Evolutionary conservation across 1,140 invertebrate genomes (phyloP).

Genomic region (Diprion similis): DNA sequence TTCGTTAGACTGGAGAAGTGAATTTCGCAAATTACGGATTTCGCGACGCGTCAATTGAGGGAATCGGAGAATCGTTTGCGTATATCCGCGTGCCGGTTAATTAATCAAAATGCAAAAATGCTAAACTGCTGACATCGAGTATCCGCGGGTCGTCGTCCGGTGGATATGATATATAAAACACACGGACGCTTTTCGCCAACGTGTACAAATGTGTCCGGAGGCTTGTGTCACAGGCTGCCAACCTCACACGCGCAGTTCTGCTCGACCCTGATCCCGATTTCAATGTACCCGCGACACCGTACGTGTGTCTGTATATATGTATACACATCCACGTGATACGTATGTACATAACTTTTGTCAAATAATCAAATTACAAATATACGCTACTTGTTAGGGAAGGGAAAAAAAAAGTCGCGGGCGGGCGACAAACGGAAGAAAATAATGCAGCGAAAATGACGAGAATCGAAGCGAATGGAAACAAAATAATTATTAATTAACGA

Average conservation of each 20-base stretch:
- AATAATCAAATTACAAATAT: not conserved
- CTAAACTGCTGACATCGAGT: not conserved
- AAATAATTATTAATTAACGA: conserved; percentile 15
- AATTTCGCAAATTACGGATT: too few relatives aligned
- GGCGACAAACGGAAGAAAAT: conserved; percentile 12
- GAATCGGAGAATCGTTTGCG: not conserved
- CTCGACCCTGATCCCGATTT: not conserved
- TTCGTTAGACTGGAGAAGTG: too few relatives aligned
- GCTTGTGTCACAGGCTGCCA: not conserved
- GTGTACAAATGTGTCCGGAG: not conserved
- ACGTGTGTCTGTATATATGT: not conserved
- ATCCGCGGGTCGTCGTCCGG: not conserved
- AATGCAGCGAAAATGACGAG: conserved; percentile 9
- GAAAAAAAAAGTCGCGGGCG: not conserved
- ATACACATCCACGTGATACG: not conserved
- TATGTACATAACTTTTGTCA: not conserved
- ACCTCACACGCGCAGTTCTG: not conserved
- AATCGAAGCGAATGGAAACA: conserved; percentile 28
- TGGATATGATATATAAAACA: too few relatives aligned
- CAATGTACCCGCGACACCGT: not conserved
- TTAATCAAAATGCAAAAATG: not conserved
- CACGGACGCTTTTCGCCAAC: too few relatives aligned
- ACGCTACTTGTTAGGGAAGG: not conserved
- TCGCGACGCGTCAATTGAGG: too few relatives aligned
- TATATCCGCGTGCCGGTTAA: not conserved